Conservation (phyloP, 2,797 vertebrate species). For the Vipera latastei region DNA sequence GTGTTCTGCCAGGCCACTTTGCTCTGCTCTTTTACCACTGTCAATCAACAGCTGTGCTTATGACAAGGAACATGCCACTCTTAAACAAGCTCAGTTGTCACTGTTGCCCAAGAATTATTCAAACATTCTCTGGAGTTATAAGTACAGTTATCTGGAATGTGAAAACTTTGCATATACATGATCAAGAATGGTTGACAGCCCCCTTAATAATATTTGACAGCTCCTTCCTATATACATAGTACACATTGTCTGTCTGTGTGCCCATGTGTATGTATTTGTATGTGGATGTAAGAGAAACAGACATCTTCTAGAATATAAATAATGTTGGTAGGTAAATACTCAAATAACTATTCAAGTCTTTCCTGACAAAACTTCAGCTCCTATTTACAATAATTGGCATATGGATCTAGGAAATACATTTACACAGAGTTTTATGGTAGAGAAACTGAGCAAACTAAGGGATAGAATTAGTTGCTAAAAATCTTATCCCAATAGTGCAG, state of each 20-base stretch:
- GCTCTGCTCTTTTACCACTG: constrained; percentile 46
- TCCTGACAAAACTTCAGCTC: neutral
- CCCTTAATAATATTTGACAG: neutral
- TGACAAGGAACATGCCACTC: constrained; percentile 35
- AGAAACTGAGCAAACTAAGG: neutral
- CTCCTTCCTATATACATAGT: neutral
- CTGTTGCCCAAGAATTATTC: constrained; percentile 21
- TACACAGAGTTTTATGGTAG: neutral
- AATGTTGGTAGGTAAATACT: neutral
- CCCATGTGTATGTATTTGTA: neutral
- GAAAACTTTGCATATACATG: neutral
- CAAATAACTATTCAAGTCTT: neutral
- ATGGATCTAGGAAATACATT: neutral
- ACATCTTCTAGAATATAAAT: neutral
- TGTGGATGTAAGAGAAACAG: neutral
- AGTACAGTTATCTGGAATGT: neutral
- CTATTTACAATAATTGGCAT: neutral
- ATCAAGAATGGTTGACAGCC: constrained; percentile 2
- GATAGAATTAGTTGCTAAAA: neutral
- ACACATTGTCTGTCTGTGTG: neutral
- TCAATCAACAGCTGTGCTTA: constrained; percentile 37
- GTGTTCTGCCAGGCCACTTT: constrained; percentile 42
- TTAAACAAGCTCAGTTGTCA: constrained; percentile 38
- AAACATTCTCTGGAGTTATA: constrained; percentile 25
- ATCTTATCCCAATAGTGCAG: neutral